Conservation (phyloP, 2,888 invertebrate species). For the Oxystoma pomonae region DNA sequence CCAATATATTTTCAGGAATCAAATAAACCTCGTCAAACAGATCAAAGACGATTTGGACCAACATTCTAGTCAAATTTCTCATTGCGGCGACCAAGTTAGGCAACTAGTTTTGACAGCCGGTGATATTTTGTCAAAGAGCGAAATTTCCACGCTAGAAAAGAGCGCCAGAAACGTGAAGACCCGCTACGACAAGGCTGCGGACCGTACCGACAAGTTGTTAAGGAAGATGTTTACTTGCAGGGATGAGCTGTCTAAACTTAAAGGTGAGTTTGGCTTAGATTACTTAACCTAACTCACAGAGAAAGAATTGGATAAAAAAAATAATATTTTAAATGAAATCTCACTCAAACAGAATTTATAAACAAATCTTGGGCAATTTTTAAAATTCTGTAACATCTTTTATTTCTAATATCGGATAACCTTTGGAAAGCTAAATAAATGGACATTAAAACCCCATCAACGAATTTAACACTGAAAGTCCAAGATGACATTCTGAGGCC, state of each 20-base stretch:
- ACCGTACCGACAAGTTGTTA: slow-evolving; percentile 74
- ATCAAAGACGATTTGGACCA: slow-evolving; percentile 87
- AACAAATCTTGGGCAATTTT: too few relatives aligned
- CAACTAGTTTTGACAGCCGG: slow-evolving; percentile 86
- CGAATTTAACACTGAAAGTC: too few relatives aligned
- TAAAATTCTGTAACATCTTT: too few relatives aligned
- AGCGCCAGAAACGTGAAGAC: slow-evolving; percentile 79
- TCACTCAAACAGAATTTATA: too few relatives aligned
- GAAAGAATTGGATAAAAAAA: too few relatives aligned
- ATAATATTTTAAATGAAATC: too few relatives aligned
- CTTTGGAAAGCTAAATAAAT: too few relatives aligned
- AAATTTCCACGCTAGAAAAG: slow-evolving; percentile 82
- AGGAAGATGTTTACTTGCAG: slow-evolving; percentile 72
- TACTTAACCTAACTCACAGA: too few relatives aligned
- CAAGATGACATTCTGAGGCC: too few relatives aligned
- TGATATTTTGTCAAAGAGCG: slow-evolving; percentile 88
- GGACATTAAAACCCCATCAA: too few relatives aligned
- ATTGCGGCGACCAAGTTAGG: slow-evolving; percentile 85
- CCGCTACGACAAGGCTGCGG: slow-evolving; percentile 76
- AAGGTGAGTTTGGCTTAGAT: slow-evolving; percentile 52
- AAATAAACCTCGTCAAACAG: slow-evolving; percentile 85
- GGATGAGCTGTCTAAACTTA: slow-evolving; percentile 85
- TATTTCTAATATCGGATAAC: too few relatives aligned
- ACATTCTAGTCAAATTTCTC: slow-evolving; percentile 77
- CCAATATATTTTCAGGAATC: slow-evolving; percentile 66